Base-by-base conservation (phyloP, 2,888 invertebrate species). In the Zele albiditarsus region DNA sequence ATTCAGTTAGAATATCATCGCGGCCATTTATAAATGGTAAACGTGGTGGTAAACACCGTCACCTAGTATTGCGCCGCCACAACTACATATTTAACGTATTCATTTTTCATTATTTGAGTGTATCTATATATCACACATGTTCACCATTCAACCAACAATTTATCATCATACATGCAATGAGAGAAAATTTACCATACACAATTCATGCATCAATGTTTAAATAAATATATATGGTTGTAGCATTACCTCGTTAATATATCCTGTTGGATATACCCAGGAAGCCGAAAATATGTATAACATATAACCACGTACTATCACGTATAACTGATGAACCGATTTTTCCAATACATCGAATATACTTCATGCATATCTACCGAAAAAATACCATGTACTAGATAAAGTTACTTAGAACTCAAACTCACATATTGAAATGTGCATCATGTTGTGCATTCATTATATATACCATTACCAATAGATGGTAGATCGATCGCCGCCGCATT, bases 1-100 rank as follows among this genome's bases (percentile, higher is more conserved):
- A 1, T 20, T 20, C 6, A 53, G 53, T 23, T 20, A 20, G 53
- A 8, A 53, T 53, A 53, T 46, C 6, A 46, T 23, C 20, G 53
- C 53, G 53, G 53, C 53, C 53, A 53, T 53, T 53, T 53, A 53
- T 23, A 53, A 53, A 53, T 53, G 53, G 20, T 53, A 53, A 53
- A 53, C 53, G 53, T 53, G 53, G 53, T 53, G 20, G 20, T 53
- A 53, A 53, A 53, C 53, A 53, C n/a, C n/a, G n/a, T 53, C 53
- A 23, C 20, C 23, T 8, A 53, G 20, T 20, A n/a, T 53, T 53
- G 53, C 53, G 53, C 53, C 53, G 53, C 53, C 53, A 20, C 53
- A 6, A 53, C 20, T 20, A n/a, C n/a, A n/a, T n/a, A 53, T 20
- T 8, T 1, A 8, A 5, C 20, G n/a, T 20, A 53, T n/a, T n/a